phyloP scores from a whole-genome alignment of 2,797 vertebrate genomes.

The Schizopygopsis malacanthus region DNA sequence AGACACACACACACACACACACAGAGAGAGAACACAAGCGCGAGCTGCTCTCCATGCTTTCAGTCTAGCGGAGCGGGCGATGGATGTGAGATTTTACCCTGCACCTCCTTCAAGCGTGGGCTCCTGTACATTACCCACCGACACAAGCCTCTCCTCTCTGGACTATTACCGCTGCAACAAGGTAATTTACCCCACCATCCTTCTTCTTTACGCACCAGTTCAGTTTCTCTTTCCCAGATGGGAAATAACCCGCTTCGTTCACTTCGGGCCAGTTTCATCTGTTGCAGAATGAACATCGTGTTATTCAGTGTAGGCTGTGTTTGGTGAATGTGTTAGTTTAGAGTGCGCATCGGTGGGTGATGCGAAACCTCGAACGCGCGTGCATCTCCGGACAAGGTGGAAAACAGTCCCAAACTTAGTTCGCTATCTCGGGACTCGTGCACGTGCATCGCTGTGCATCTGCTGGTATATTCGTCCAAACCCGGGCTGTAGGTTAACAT shows the following conservation, averaged over 20 bases:
- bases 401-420: slow-evolving; percentile 34
- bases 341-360: background rate
- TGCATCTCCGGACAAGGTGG: slow-evolving; percentile 17
- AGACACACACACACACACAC: too few species aligned
- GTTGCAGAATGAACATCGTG: background rate
- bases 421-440: slow-evolving; percentile 19
- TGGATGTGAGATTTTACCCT: slow-evolving; percentile 99
- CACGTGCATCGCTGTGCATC: slow-evolving; percentile 29
- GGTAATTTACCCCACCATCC: slow-evolving; percentile 78
- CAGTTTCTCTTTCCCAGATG: slow-evolving; percentile 19
- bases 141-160: slow-evolving; percentile 90
- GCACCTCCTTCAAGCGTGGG: slow-evolving; percentile 93
- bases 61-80: slow-evolving; percentile 87
- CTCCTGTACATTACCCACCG: slow-evolving; percentile 91
- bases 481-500: slow-evolving; percentile 37
- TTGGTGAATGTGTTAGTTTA: background rate
- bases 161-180: slow-evolving; percentile 98
- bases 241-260: slow-evolving; percentile 28
- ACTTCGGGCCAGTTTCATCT: slow-evolving; percentile 24
- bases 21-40: slow-evolving; percentile 66
- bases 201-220: slow-evolving; percentile 33
- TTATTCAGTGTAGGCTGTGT: background rate
- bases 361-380: slow-evolving; percentile 6
- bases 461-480: slow-evolving; percentile 44
- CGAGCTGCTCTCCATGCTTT: slow-evolving; percentile 83